Evolutionary conservation across 2,888 invertebrate species (phyloP), one percentile per base, ranked within the genome.

Genomic region (Cecidostiba fungosa): DNA sequence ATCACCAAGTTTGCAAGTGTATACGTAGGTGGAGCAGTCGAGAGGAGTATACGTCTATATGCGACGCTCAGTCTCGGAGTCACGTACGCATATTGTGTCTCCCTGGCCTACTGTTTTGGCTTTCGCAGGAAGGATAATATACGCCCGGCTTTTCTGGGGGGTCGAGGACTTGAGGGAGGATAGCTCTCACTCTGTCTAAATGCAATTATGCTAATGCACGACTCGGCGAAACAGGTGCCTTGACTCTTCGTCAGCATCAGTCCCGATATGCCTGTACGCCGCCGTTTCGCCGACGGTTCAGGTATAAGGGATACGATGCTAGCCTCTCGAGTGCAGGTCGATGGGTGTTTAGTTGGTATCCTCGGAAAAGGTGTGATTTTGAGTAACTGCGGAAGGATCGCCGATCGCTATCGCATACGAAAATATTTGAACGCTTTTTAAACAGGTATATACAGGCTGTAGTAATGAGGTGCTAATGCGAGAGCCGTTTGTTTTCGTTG

Each of bases 381-480:
- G 66, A 66, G 26, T 66, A 66, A 66, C 66, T 26, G 66, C 29
- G 23, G 3, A n/a, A 26, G 66, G 23, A 66, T 66, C 29, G 8
- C 29, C 66, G 66, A 66, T 66, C 23, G n/a, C 16, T 66, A 66
- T 66, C 66, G n/a, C 29, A 23, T 66, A 66, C 29, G 66, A 26
- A 66, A 66, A 66, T 66, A 66, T 66, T 66, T 66, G 29, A 59
- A 77, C 54, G 14, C 29, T 66, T 66, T 66, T 66, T 66, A 66
- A 29, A 66, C 23, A 26, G 26, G 66, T 26, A 66, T 0, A 66
- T 0, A 26, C 3, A 29, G 50, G 4, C 3, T 1, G 3, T 3
- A 50, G 3, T 66, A 66, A 66, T 29, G 66, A 26, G 26, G 12
- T 66, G 66, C 26, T 29, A 66, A 29, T 26, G 12, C 29, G 6